A percentile compares a stretch with the other conserved stretches of the same genome.
Conservation (phyloP, 2,113 vertebrate species). For the Daboia siamensis region DNA sequence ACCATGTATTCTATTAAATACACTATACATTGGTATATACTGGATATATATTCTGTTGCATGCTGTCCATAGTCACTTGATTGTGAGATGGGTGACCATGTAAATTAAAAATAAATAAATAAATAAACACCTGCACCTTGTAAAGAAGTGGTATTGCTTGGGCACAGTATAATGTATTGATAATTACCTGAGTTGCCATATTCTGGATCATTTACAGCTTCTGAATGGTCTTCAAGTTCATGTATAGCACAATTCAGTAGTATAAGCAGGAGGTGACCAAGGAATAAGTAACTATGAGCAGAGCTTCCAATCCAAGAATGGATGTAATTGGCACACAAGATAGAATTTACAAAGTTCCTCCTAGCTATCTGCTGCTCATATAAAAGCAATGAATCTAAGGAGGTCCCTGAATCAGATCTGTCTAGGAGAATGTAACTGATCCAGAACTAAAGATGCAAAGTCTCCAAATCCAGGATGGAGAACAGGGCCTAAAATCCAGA, state of each 20-base stretch:
- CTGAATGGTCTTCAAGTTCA: neutral
- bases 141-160: neutral
- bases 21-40: neutral
- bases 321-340: neutral
- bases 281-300: neutral
- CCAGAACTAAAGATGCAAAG: neutral
- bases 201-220: neutral
- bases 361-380: neutral
- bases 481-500: neutral
- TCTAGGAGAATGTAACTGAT: neutral
- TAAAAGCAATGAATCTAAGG: neutral
- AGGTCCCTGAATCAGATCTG: neutral
- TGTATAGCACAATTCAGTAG: neutral
- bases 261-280: neutral
- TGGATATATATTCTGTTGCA: neutral
- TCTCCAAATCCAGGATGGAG: neutral
- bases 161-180: neutral
- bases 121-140: neutral
- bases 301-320: neutral
- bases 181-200: neutral
- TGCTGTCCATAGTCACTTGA: too few species aligned
- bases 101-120: neutral
- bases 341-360: neutral
- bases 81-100: neutral
- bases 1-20: neutral